phyloP scores from a whole-genome alignment of 2,113 vertebrate species.

The Otocyon megalotis region DNA sequence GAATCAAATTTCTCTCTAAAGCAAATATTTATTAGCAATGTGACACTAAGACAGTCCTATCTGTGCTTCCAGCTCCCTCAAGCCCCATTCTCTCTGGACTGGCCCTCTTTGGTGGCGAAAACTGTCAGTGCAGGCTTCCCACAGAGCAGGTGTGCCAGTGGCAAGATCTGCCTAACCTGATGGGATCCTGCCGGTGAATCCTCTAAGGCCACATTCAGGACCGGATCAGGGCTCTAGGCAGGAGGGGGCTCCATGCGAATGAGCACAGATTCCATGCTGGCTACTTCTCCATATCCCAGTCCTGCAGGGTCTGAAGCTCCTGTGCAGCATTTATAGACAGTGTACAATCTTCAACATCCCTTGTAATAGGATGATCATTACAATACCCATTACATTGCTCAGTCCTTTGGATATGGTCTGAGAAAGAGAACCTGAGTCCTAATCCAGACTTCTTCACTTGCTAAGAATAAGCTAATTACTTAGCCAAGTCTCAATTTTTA shows the following conservation, averaged over 20 bases:
- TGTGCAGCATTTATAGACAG: accelerated
- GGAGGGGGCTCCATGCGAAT: accelerated
- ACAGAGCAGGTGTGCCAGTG: accelerated
- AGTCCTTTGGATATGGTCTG: neutral
- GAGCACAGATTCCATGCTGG: no score
- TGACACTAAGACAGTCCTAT: neutral
- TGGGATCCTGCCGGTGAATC: accelerated
- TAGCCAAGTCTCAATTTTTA: neutral
- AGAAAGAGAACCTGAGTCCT: neutral
- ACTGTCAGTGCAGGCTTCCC: neutral
- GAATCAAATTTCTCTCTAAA: neutral
- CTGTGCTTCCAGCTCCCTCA: no score
- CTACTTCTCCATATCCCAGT: neutral
- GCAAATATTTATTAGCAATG: neutral
- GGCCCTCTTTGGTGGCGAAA: neutral
- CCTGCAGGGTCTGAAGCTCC: neutral
- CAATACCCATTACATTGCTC: neutral
- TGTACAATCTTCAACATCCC: neutral
- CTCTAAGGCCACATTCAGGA: neutral
- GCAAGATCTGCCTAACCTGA: neutral
- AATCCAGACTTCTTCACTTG: neutral
- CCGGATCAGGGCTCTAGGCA: no score
- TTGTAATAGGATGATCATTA: neutral
- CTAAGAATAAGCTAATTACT: neutral
- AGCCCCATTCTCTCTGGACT: neutral